Evolutionary conservation across 2,888 invertebrate species (phyloP), one percentile per base, ranked within the genome.

Genomic region (Cosmia pyralina): DNA sequence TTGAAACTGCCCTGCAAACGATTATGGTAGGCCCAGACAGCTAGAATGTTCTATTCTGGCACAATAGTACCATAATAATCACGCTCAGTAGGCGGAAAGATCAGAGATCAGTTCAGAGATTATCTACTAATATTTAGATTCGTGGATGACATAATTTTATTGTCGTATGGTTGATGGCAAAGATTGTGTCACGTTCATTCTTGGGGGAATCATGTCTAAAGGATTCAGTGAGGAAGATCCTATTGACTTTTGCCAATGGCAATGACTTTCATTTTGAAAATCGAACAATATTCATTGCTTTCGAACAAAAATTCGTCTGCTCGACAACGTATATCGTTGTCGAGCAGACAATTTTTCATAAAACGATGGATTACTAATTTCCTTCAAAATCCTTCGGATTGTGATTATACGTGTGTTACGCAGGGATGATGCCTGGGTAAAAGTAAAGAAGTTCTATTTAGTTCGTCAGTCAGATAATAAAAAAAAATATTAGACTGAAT

Each of bases 21-120:
- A 41, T 60, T 75, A 46, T 58, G 50, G 57, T 53, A 48, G n/a
- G 38, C 22, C 11, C 41, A 28, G 17, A 58, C n/a, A 52, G 13
- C 75, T 59, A 34, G 58, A 80, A 64, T 58, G 74, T 59, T 76
- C 52, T n/a, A 59, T 59, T 74, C 73, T 44, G 52, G 74, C 38
- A 73, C 62, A 71, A 62, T 52, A 57, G n/a, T 34, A 22, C 19
- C 22, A 17, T 41, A 62, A 74, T 74, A 79, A 63, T 74, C 76
- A 76, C 34, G 76, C 41, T 74, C 17, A 34, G 63, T 22, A 48
- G 17, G 76, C 63, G 58, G 80, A 79, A 76, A 76, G 75, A 80
- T 59, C 64, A n/a, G n/a, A n/a, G 52, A 79, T 74, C n/a, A n/a
- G 62, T 38, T 46, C 6, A 57, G 13, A 74, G 17, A 57, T 50